Conservation (phyloP, 2,888 invertebrate species). For the Lordiphosa andalusiaca region DNA sequence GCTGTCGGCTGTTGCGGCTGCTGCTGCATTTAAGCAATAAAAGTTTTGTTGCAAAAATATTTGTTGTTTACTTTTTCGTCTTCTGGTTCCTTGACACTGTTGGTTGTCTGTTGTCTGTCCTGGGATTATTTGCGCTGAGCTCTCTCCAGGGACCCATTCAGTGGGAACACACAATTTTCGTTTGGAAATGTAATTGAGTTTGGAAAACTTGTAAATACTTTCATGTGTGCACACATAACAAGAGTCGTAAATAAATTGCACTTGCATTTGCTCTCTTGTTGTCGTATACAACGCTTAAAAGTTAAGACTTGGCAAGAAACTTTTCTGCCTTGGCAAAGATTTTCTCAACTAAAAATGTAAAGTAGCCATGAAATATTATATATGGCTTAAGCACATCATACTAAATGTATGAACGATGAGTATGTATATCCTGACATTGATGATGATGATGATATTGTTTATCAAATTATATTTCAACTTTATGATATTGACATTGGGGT, state of each 20-base stretch:
- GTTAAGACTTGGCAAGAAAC: conserved; percentile 16
- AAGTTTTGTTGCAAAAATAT: conserved; percentile 47
- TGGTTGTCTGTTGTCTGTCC: conserved; percentile 30
- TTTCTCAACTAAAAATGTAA: conserved; percentile 20
- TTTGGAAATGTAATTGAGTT: conserved; percentile 57
- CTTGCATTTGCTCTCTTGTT: conserved; percentile 22
- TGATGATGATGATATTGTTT: no score
- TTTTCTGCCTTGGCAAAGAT: conserved; percentile 20
- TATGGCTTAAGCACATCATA: conserved; percentile 5
- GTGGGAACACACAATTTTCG: conserved; percentile 11
- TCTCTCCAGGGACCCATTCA: conserved; percentile 36
- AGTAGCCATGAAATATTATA: conserved; percentile 26
- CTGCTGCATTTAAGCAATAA: conserved; percentile 29
- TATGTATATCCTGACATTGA: neutral
- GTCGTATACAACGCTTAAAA: conserved; percentile 40
- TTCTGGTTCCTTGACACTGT: conserved; percentile 9
- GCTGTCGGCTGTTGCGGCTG: neutral
- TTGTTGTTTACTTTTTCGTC: conserved; percentile 39
- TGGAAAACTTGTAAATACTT: conserved; percentile 55
- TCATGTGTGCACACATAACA: conserved; percentile 9
- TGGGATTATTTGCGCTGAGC: conserved; percentile 12
- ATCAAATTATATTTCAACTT: no score
- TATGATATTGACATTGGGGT: no score
- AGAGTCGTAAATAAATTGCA: conserved; percentile 40
- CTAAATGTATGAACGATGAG: neutral